phyloP scores from a whole-genome alignment of 30 jellyfish, hydroid and myxozoan genomes.

The Hydra vulgaris region DNA sequence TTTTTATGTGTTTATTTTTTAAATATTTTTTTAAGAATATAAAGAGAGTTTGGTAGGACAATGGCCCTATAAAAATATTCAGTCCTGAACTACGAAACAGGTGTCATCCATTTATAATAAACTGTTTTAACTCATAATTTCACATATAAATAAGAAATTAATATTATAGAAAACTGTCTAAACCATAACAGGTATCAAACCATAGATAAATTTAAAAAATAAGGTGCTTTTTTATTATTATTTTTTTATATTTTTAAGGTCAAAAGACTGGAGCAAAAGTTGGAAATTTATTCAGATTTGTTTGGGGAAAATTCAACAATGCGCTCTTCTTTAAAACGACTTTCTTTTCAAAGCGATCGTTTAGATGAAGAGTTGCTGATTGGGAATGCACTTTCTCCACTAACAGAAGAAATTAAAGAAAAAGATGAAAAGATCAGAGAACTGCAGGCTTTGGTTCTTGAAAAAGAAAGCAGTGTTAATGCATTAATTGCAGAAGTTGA shows the following conservation, averaged over 20 bases:
- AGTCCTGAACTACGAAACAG: too few relatives aligned
- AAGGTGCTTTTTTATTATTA: background rate
- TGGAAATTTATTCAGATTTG: conserved; percentile 18
- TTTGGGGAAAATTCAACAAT: conserved; percentile 25
- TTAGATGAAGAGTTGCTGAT: conserved; percentile 21
- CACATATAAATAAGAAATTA: too few relatives aligned
- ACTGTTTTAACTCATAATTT: too few relatives aligned
- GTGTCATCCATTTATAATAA: too few relatives aligned
- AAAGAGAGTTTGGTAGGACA: too few relatives aligned
- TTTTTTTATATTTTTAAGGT: conserved; percentile 1
- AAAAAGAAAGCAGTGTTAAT: conserved; percentile 14
- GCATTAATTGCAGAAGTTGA: conserved; percentile 27
- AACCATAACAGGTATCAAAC: too few relatives aligned
- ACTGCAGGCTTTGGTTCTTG: conserved; percentile 14
- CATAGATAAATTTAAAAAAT: too few relatives aligned
- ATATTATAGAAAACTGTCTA: too few relatives aligned
- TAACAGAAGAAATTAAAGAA: conserved; percentile 36
- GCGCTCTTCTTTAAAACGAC: conserved; percentile 22
- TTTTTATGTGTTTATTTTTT: too few relatives aligned
- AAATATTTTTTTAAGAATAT: too few relatives aligned
- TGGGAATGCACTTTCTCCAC: conserved; percentile 32
- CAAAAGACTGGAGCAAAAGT: conserved; percentile 21
- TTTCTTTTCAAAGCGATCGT: conserved; percentile 20
- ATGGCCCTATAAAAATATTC: too few relatives aligned
- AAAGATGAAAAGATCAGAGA: conserved; percentile 19